Evolutionary conservation across 2,113 vertebrate species (phyloP).

Genomic region (Danionella cerebrum): DNA sequence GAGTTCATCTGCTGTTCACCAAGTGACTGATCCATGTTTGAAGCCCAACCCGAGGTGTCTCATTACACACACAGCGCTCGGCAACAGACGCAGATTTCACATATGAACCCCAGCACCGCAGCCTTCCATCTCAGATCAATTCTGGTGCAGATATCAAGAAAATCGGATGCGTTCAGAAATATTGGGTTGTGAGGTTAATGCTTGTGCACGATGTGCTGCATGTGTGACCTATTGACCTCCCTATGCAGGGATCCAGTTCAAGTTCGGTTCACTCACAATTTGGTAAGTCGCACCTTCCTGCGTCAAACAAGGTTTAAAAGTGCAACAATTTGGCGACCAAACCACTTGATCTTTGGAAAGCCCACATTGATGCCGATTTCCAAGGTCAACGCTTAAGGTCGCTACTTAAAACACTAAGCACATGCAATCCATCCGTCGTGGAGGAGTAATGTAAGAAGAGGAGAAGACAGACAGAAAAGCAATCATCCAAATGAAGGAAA

Average conservation of each 20-base stretch:
- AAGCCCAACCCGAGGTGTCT: conserved; percentile 42
- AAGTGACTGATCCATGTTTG: conserved; percentile 45
- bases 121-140: neutral
- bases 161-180: neutral
- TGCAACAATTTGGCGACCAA: neutral
- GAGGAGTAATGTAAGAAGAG: neutral
- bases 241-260: conserved; percentile 70
- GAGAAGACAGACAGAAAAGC: conserved; percentile 2
- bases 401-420: neutral
- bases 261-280: conserved; percentile 69
- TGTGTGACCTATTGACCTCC: conserved; percentile 14
- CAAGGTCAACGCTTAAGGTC: neutral
- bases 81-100: conserved; percentile 1
- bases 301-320: neutral
- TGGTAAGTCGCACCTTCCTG: neutral
- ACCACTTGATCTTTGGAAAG: neutral
- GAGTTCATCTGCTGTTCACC: conserved; percentile 47
- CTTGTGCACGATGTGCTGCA: neutral
- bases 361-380: neutral
- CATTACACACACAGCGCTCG: conserved; percentile 38
- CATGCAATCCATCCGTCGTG: neutral
- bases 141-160: neutral
- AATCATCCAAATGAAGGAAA: conserved; percentile 40
- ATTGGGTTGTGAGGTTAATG: conserved; percentile 8
- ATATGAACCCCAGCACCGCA: conserved; percentile 9